A percentile compares a stretch with the other conserved stretches of the same genome.
phyloP scores from a whole-genome alignment of 2,797 vertebrate species.

The Silurus aristotelis region DNA sequence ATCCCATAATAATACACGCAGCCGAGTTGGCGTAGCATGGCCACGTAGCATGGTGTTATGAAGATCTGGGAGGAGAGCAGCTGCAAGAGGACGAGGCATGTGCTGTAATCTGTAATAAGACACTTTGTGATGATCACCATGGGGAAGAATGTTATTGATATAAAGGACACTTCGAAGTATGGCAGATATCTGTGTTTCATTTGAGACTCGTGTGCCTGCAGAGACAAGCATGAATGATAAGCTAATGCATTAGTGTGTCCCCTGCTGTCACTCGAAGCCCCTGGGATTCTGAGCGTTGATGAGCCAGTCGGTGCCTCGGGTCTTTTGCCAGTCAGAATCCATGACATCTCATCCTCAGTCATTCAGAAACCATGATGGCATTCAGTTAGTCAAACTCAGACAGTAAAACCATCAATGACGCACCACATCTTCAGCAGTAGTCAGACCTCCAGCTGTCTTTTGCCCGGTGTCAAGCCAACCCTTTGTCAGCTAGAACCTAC shows the following conservation, averaged over 20 bases:
- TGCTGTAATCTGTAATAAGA: not conserved
- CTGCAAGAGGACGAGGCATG: not conserved
- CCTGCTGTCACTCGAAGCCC: not conserved
- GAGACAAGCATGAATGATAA: not conserved
- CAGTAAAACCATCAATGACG: not conserved
- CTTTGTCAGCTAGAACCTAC: not conserved
- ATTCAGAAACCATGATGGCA: not conserved
- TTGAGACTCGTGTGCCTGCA: not conserved
- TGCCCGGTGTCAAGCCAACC: not conserved
- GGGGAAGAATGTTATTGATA: not conserved
- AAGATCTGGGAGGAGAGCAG: no score
- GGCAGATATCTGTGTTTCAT: not conserved
- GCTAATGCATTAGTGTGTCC: not conserved
- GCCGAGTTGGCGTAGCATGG: not conserved
- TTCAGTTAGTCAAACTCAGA: not conserved
- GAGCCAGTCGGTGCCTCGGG: no score
- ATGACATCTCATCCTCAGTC: not conserved
- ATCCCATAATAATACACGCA: slow-evolving; percentile 6
- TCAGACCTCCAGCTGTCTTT: not conserved
- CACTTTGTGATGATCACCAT: no score
- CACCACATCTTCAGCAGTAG: not conserved
- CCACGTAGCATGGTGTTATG: no score
- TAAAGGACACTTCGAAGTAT: not conserved
- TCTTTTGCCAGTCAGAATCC: not conserved
- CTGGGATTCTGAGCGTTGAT: not conserved